Conservation (phyloP, 2,888 invertebrate genomes). For the Polymixis flavicincta region DNA sequence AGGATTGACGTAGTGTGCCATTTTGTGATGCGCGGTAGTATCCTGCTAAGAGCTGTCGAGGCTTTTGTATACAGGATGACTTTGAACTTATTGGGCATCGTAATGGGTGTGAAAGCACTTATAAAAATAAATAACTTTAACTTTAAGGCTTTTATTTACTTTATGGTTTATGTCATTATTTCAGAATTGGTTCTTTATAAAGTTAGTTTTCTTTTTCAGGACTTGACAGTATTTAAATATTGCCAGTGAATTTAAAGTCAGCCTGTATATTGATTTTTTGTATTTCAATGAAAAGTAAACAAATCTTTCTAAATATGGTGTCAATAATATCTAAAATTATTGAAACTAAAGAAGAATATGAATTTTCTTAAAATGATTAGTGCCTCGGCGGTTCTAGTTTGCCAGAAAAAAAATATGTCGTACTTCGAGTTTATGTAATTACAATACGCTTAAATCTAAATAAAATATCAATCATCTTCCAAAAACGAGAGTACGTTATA, state of each 20-base stretch:
- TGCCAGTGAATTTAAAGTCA: conserved; percentile 11
- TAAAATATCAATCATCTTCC: conserved; percentile 50
- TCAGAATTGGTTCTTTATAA: neutral
- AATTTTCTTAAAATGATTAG: neutral
- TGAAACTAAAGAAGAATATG: conserved; percentile 8
- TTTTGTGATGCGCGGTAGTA: conserved; percentile 61
- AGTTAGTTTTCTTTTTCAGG: too few species aligned
- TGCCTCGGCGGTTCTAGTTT: conserved; percentile 27
- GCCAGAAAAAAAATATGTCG: conserved; percentile 25
- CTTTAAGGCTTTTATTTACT: too few species aligned
- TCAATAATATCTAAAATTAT: conserved; percentile 19
- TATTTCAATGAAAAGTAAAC: conserved; percentile 17
- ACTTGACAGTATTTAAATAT: neutral
- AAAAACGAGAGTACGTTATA: conserved; percentile 29
- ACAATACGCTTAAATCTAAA: conserved; percentile 40
- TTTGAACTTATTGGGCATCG: neutral
- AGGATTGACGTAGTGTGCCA: conserved; percentile 74
- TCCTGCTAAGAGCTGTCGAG: conserved; percentile 32
- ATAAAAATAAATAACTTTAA: neutral
- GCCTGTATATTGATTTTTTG: conserved; percentile 12
- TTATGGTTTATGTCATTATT: too few species aligned
- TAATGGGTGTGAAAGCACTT: neutral
- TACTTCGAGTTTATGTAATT: conserved; percentile 16
- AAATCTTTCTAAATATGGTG: conserved; percentile 20
- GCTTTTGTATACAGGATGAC: conserved; percentile 9